These are phyloP conservation scores for Sigmodon hispidus DNA, from an alignment of 2,113 vertebrate species.

Conservation along the genomic window DNA sequence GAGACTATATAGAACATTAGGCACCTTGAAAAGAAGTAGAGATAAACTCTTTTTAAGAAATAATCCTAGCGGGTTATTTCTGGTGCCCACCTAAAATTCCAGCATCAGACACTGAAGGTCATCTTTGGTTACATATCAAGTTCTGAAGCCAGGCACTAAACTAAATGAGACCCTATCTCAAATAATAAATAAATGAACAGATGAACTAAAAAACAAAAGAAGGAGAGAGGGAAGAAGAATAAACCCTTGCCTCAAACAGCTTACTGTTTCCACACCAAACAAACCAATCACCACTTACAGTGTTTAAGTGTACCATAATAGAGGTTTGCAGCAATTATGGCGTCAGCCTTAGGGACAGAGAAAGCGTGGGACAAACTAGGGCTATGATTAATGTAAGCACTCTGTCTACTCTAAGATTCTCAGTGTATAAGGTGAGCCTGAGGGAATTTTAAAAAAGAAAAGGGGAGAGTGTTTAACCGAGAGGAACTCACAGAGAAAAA, in stretches of 20 bases:
- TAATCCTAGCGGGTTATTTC: neutral
- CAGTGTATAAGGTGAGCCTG: neutral
- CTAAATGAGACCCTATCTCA: neutral
- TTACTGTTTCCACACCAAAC: neutral
- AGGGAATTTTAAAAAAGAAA: neutral
- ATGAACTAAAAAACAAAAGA: neutral
- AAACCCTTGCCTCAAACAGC: neutral
- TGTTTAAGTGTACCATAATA: neutral
- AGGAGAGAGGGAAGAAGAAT: neutral
- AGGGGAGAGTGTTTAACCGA: neutral
- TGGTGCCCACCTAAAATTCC: neutral
- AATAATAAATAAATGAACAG: neutral
- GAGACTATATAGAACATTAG: neutral
- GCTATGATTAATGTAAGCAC: neutral
- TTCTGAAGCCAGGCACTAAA: neutral
- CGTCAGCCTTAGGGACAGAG: neutral
- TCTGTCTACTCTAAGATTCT: neutral
- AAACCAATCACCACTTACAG: neutral
- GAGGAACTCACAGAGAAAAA: neutral
- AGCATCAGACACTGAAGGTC: neutral
- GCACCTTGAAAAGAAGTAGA: neutral
- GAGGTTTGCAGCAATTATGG: neutral
- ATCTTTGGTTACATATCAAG: neutral
- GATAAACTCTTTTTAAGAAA: conserved; percentile 5
- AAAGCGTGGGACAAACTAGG: neutral